Percentiles rank a stretch among this genome's conserved stretches.
These are phyloP conservation scores for Vespertilio murinus DNA, from an alignment of 2,797 vertebrate species.

Conservation along the genomic window DNA sequence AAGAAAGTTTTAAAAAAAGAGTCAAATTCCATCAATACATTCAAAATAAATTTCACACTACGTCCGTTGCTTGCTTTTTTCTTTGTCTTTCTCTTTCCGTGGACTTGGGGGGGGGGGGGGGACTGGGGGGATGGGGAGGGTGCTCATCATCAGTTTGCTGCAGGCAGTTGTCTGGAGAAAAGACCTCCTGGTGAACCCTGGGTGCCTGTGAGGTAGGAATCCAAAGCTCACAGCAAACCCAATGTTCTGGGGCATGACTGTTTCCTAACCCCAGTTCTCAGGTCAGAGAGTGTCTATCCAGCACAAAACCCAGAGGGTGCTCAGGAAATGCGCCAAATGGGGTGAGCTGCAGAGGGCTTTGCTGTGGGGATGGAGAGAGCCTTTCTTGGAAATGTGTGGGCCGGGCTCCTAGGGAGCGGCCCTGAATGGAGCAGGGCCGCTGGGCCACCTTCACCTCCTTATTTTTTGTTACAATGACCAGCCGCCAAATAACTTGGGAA, in stretches of 20 bases:
- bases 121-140: no score
- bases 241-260: not conserved
- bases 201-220: not conserved
- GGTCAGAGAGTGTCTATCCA: not conserved
- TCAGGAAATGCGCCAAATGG: not conserved
- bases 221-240: not conserved
- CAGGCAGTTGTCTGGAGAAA: not conserved
- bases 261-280: not conserved
- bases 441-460: conserved; percentile 43
- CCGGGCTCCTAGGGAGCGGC: not conserved
- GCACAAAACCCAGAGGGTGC: not conserved
- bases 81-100: not conserved
- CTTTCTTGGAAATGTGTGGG: not conserved
- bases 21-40: not conserved
- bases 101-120: rapidly evolving
- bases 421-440: not conserved
- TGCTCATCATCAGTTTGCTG: not conserved
- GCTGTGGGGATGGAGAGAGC: not conserved
- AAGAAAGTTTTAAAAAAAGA: not conserved
- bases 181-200: not conserved
- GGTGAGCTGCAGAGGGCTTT: not conserved
- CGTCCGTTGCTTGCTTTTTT: not conserved
- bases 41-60: not conserved
- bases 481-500: conserved; percentile 64
- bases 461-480: conserved; percentile 63